Conservation (phyloP, 2,113 vertebrate species). For the Eurypyga helias region DNA sequence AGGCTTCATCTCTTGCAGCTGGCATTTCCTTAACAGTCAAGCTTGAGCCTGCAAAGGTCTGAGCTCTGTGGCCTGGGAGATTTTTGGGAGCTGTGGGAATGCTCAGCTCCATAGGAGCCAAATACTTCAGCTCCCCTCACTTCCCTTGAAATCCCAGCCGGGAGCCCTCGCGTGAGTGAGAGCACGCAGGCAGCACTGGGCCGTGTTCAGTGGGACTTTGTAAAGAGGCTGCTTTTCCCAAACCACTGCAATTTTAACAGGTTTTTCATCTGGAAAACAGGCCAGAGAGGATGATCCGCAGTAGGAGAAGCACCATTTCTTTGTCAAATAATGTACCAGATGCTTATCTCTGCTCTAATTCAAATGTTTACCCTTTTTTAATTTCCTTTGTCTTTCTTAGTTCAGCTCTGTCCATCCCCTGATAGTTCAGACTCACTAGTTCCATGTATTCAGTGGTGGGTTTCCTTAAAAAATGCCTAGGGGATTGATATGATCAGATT, state of each 20-base stretch:
- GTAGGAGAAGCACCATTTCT: not conserved
- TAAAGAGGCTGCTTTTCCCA: not conserved
- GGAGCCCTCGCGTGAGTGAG: not conserved
- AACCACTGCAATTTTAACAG: not conserved
- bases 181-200: not conserved
- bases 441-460: not conserved
- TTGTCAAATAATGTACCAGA: not conserved
- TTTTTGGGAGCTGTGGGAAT: not conserved
- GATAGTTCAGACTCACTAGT: not conserved
- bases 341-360: not conserved
- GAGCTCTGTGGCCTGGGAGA: not conserved
- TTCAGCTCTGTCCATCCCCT: not conserved
- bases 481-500: fast-evolving
- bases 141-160: not conserved
- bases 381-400: fast-evolving
- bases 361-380: not conserved
- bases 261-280: not conserved
- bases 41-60: not conserved
- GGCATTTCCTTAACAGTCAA: not conserved
- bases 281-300: not conserved
- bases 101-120: not conserved
- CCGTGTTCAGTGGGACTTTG: not conserved
- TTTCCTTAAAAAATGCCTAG: not conserved
- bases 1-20: not conserved
- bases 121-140: not conserved